phyloP scores from a whole-genome alignment of 1,140 invertebrate species.

The Andricus grossulariae region DNA sequence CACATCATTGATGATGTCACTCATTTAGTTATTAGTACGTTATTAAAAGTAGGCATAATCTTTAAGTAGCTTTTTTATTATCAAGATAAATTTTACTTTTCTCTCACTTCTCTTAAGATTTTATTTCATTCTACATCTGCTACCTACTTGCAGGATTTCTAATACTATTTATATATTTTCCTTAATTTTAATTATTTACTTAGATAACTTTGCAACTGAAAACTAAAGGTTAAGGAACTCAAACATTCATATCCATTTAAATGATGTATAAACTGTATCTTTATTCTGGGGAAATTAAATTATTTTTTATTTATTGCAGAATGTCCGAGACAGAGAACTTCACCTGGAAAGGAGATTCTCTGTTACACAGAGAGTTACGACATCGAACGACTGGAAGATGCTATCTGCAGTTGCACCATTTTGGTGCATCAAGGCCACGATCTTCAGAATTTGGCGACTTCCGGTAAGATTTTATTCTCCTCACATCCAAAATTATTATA shows the following conservation, averaged over 20 bases:
- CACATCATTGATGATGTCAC: neutral
- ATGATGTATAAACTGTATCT: too few species aligned
- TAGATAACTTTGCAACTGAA: too few species aligned
- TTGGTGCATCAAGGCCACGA: constrained; percentile 70
- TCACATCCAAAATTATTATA: neutral
- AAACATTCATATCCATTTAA: too few species aligned
- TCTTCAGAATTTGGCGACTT: constrained; percentile 63
- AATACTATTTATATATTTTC: too few species aligned
- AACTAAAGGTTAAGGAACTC: too few species aligned
- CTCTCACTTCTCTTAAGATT: neutral
- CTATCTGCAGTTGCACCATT: constrained; percentile 70
- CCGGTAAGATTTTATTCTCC: constrained; percentile 60
- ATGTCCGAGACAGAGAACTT: constrained; percentile 65
- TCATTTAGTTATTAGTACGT: neutral
- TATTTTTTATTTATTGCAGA: constrained; percentile 58
- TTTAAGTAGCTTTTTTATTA: constrained; percentile 9
- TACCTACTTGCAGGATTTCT: neutral
- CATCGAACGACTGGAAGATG: constrained; percentile 54
- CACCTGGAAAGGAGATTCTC: constrained; percentile 66
- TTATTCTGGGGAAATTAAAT: neutral
- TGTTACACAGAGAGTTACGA: constrained; percentile 68
- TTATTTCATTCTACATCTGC: constrained; percentile 11
- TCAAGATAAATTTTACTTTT: constrained; percentile 10
- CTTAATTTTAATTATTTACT: too few species aligned
- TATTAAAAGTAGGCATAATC: neutral